These are phyloP conservation scores for Psammodynastes pulverulentus DNA, from an alignment of 2,113 vertebrate genomes.

Conservation along the genomic window DNA sequence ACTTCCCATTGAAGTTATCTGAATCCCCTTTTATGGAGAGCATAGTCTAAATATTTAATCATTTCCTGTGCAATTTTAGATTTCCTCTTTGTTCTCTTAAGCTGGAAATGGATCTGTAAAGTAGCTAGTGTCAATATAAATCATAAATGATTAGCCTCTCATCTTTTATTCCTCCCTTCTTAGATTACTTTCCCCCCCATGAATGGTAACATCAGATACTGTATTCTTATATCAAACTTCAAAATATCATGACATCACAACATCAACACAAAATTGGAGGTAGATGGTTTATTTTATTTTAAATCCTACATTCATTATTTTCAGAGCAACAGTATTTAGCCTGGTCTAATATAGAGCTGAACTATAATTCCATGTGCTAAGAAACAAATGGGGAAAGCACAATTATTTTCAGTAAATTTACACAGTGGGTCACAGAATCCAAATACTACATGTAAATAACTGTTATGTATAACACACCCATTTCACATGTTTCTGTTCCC, in stretches of 20 bases:
- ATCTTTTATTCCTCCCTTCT: constrained; percentile 8
- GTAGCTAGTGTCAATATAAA: neutral
- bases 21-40: neutral
- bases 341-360: constrained; percentile 30
- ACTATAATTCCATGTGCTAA: neutral
- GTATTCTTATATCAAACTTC: neutral
- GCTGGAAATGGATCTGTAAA: neutral
- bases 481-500: neutral
- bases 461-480: neutral
- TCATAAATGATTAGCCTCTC: neutral
- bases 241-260: neutral
- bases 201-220: neutral
- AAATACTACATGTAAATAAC: neutral
- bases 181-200: neutral
- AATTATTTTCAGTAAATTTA: neutral
- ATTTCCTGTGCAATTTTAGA: constrained; percentile 19
- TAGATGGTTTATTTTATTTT: neutral
- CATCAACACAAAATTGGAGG: constrained; percentile 16
- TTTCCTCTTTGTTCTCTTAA: constrained; percentile 25
- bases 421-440: neutral
- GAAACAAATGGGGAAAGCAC: neutral
- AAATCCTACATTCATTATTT: neutral
- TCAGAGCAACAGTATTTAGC: constrained; percentile 18
- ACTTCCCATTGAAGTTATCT: constrained; percentile 2
- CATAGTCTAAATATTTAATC: constrained; percentile 15